Conservation (phyloP, 2,797 vertebrate species). For the Cuniculus paca region DNA sequence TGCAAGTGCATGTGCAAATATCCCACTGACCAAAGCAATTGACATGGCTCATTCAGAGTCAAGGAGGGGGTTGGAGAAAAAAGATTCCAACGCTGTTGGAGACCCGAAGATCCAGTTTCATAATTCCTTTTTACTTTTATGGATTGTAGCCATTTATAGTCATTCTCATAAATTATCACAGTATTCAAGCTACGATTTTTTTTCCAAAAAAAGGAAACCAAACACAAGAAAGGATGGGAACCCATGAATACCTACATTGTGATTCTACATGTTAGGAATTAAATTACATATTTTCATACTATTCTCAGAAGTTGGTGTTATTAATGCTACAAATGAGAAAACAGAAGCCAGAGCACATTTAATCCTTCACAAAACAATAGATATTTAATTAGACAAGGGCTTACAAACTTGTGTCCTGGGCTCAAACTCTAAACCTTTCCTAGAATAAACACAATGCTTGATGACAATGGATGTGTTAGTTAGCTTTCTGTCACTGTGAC, state of each 20-base stretch:
- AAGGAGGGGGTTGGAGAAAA: not conserved
- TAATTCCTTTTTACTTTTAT: not conserved
- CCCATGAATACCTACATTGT: not conserved
- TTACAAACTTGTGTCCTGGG: not conserved
- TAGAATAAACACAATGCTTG: not conserved
- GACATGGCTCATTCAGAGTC: not conserved
- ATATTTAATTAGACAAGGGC: not conserved
- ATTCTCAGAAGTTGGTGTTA: not conserved
- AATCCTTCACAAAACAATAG: not conserved
- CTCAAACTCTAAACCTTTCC: not conserved
- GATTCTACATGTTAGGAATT: not conserved
- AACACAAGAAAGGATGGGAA: not conserved
- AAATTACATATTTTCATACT: not conserved
- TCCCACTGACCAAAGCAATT: not conserved
- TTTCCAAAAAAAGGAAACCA: not conserved
- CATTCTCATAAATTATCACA: not conserved
- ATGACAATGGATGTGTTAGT: not conserved
- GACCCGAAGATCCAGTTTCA: not conserved
- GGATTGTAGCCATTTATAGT: not conserved
- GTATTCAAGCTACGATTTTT: not conserved
- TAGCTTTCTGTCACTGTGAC: not conserved
- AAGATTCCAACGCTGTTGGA: not conserved
- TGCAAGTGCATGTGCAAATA: not conserved
- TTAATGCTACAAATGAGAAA: not conserved
- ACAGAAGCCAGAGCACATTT: not conserved